Evolutionary conservation across 1,140 invertebrate species (phyloP), one percentile per base, ranked within the genome.

Genomic region (Schlechtendalia chinensis): DNA sequence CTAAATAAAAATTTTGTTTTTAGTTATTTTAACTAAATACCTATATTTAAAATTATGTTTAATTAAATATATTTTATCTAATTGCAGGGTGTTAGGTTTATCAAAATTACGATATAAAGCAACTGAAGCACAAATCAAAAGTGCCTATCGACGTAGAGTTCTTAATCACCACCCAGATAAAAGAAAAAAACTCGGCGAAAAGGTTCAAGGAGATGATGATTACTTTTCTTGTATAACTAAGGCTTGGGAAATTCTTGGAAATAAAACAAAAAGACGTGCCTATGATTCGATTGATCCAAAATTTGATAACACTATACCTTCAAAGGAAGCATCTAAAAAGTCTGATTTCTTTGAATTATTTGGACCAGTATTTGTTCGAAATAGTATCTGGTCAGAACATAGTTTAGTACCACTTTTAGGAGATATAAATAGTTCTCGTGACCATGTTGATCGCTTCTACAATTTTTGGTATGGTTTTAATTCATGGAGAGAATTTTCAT

Each of bases 141-240:
- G 91, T 85, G 96, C 96, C 50, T 98, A 96, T 91, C 90, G 93
- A 81, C 88, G 89, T 84, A 96, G 96, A 87, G 97, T 99, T 45
- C 87, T 99, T 39, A 92, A 92, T 84, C 97, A 99, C 87, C 98
- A 99, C 88, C 98, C 98, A 0, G 98, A 99, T 86, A 99, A 99
- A 86, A 89, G 97, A 81, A 93, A 95, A 89, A 93, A 92, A 74
- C 88, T 91, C 86, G 93, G 95, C 58, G 94, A 96, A 86, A 91
- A 94, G 83, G 89, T 96, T 16, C 89, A 91, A 82, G 88, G 90
- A 1, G 94, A 96, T 83, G 93, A 96, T 84, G 97, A 98, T 87
- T 98, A 99, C 87, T 99, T 98, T 86, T 96, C 96, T 0, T 98
- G 97, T 85, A 99, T 99, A 84, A 98, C 97, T n/a, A 96, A 96